Percentiles rank a stretch among this genome's conserved stretches.
phyloP scores from a whole-genome alignment of 2,113 vertebrate genomes.

The Microtus montanus region DNA sequence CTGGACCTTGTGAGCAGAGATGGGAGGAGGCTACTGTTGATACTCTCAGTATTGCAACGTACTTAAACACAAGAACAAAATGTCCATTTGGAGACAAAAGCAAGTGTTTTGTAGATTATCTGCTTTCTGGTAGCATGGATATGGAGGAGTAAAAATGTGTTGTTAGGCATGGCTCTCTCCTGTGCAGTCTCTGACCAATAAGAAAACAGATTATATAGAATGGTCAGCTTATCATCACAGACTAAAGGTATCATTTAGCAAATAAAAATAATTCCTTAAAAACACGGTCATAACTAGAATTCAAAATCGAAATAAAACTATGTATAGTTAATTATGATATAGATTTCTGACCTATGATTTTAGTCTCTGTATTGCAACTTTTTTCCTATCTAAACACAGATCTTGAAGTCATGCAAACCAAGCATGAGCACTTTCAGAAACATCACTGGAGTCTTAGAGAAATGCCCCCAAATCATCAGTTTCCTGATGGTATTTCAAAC shows the following conservation, averaged over 20 bases:
- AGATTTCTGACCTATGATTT: constrained; percentile 13
- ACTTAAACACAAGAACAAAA: neutral
- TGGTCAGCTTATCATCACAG: neutral
- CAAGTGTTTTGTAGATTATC: neutral
- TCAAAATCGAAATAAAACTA: constrained; percentile 20
- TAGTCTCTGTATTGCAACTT: neutral
- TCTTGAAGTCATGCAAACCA: constrained; percentile 36
- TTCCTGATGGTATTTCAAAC: constrained; percentile 26
- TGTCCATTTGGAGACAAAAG: neutral
- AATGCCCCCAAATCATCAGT: neutral
- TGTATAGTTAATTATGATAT: neutral
- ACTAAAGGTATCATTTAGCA: neutral
- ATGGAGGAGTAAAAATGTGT: neutral
- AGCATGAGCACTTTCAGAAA: constrained; percentile 28
- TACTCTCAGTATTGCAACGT: neutral
- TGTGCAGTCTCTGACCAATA: neutral
- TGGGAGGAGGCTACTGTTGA: neutral
- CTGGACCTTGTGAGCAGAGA: neutral
- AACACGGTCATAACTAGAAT: neutral
- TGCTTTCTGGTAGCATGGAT: neutral
- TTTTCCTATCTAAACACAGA: constrained; percentile 13
- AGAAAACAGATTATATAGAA: neutral
- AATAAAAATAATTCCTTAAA: constrained; percentile 2
- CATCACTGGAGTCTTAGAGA: neutral
- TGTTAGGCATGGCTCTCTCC: neutral